Base-by-base conservation (phyloP, 2,113 vertebrate genomes). In the Platycercus adscitus region DNA sequence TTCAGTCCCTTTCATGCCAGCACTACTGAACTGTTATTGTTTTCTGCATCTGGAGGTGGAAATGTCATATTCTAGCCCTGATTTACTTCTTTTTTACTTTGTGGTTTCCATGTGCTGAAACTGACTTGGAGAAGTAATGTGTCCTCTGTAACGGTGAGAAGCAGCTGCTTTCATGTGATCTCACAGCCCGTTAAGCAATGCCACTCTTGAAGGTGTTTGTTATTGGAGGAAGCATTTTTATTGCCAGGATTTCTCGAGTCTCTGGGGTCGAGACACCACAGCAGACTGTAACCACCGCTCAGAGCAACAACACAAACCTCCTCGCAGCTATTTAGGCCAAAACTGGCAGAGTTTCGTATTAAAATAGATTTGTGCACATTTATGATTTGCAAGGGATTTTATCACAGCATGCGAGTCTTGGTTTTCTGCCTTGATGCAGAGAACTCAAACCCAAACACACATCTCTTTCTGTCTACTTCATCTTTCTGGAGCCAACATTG, bases 41-140 rank as follows among this genome's bases (percentile, higher is more conserved):
- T 97, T 96, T 93, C 94, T 94, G 88, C 13, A 0, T 75, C 79
- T 86, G 95, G 94, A 96, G 95, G 95, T 93, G 93, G 95, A 86
- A 90, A 96, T 66, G 76, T 90, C 56, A 5, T 53, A 88, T 46
- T 91, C 61, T 33, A 75, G 47, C 60, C 33, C 8, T 24, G 71
- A 73, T 76, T 63, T 33, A 25, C 33, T 35, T 71, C 79, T 69
- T 81, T 44, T 64, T 86, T 88, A 44, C 66, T 93, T 44, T 96
- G 85, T 90, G 89, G 95, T 96, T 96, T 93, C 65, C 47, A 39
- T 77, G 79, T 68, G 66, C 47, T 88, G 25, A 52, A 89, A n/a
- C 15, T 53, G 66, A 66, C 86, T 79, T 79, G 80, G 75, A 90
- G 88, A 52, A 91, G 76, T 50, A 89, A 55, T 10, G 90, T 64